These are phyloP conservation scores for Dinomys branickii DNA, from an alignment of 2,113 vertebrate species.

Conservation along the genomic window DNA sequence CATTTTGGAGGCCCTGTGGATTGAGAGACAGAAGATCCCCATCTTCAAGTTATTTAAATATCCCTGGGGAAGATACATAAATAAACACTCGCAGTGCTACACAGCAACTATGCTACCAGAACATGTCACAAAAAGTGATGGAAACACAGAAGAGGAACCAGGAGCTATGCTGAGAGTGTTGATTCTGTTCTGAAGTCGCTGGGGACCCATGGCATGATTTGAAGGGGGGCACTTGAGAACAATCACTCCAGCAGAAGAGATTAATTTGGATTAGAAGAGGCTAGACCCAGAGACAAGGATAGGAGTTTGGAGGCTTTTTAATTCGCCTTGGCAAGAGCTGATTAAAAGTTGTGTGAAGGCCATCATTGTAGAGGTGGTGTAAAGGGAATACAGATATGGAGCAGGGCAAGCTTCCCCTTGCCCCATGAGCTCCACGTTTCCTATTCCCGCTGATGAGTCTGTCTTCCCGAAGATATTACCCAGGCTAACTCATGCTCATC, in stretches of 20 bases:
- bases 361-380: not conserved
- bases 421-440: too few relatives aligned
- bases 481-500: not conserved
- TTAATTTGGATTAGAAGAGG: not conserved
- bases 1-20: not conserved
- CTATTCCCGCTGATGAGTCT: not conserved
- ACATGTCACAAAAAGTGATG: fast-evolving
- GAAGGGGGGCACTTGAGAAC: not conserved
- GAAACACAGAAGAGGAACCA: not conserved
- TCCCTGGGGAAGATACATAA: not conserved
- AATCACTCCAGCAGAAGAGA: not conserved
- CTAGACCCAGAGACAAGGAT: not conserved
- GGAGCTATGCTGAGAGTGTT: not conserved
- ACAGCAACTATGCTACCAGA: too few relatives aligned
- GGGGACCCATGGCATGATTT: not conserved
- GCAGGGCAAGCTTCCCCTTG: too few relatives aligned
- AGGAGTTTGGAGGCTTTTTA: not conserved
- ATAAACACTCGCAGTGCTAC: too few relatives aligned
- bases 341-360: not conserved
- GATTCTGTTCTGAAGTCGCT: not conserved
- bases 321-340: not conserved
- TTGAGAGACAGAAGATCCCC: not conserved
- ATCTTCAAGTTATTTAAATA: not conserved
- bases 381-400: not conserved
- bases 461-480: not conserved